Percentiles rank a stretch among this genome's conserved stretches.
phyloP scores from a whole-genome alignment of 2,888 invertebrate species.

The Hyposoter didymator region DNA sequence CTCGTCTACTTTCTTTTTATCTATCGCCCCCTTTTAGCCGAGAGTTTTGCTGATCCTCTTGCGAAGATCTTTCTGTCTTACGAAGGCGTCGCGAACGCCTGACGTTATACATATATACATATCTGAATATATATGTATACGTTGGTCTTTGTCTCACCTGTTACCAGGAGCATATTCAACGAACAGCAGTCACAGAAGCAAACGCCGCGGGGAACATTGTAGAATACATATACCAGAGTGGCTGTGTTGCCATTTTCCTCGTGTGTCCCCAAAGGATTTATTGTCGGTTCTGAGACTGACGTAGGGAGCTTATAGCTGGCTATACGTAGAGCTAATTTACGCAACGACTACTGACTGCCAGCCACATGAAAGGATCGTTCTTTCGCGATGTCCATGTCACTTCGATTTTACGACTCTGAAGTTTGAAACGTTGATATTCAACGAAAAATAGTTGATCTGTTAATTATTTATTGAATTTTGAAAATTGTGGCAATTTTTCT shows the following conservation, averaged over 20 bases:
- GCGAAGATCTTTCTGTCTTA: slow-evolving; percentile 43
- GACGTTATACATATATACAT: background rate
- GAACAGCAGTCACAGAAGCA: slow-evolving; percentile 36
- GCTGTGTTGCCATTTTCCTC: slow-evolving; percentile 37
- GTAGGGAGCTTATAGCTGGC: slow-evolving; percentile 25
- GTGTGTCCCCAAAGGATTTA: slow-evolving; percentile 63
- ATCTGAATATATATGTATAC: slow-evolving; percentile 4
- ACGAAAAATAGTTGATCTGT: no score
- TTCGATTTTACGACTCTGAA: no score
- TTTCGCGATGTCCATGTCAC: slow-evolving; percentile 41
- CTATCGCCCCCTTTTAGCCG: slow-evolving; percentile 51
- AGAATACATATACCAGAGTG: background rate
- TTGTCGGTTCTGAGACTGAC: slow-evolving; percentile 59
- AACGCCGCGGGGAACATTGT: slow-evolving; percentile 52
- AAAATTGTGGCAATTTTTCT: no score
- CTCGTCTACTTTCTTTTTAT: slow-evolving; percentile 67
- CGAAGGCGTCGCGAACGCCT: slow-evolving; percentile 45
- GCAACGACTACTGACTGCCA: slow-evolving; percentile 47
- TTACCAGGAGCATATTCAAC: slow-evolving; percentile 45
- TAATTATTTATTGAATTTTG: no score
- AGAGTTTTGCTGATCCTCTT: slow-evolving; percentile 31
- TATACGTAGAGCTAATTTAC: slow-evolving; percentile 50
- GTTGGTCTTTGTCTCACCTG: slow-evolving; percentile 59
- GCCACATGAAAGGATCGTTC: slow-evolving; percentile 38
- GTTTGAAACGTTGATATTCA: no score